Base-by-base conservation (phyloP, 2,888 invertebrate species). In the Eremobia ochroleuca region DNA sequence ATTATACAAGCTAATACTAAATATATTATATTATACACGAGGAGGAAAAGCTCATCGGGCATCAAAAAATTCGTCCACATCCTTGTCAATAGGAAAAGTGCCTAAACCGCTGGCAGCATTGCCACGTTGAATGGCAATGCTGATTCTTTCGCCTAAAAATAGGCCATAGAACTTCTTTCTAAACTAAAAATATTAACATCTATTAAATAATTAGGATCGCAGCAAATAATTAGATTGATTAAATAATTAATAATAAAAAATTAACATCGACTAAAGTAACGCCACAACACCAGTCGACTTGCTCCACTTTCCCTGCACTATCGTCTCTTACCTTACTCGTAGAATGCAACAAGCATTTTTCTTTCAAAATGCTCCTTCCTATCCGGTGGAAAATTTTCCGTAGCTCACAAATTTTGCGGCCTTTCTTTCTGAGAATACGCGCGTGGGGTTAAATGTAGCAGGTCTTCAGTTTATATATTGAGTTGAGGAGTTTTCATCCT, bases 291-390 rank as follows among this genome's bases (percentile, higher is more conserved):
- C 67, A 82, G 73, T 85, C 72, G 80, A 79, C 75, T 71, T 68
- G 37, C 69, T 69, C 15, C n/a, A 77, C 37, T 69, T 55, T 75
- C 79, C 67, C 86, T 67, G 3, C 85, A 58, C 85, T 88, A 87
- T 43, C 70, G 46, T 58, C 76, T 70, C 75, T 68, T 76, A 84
- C 88, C 86, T 87, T 77, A 34, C 77, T 78, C 74, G 78, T 80
- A 88, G 89, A 91, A 91, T 87, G 89, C 89, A 85, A 86, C 90
- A 88, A 90, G 85, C 89, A 90, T 87, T 90, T 88, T 90, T 89
- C 91, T 90, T 90, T 89, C 85, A 89, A 87, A 90, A 87, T 85
- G 83, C 84, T 90, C 83, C 78, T 86, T 90, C 83, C 78, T 86
- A 86, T 85, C 86, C 87, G 86, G 82, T 83, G 79, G 85, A 89